These are phyloP conservation scores for Oryzias sinensis DNA, from an alignment of 2,797 vertebrate species.

Conservation along the genomic window DNA sequence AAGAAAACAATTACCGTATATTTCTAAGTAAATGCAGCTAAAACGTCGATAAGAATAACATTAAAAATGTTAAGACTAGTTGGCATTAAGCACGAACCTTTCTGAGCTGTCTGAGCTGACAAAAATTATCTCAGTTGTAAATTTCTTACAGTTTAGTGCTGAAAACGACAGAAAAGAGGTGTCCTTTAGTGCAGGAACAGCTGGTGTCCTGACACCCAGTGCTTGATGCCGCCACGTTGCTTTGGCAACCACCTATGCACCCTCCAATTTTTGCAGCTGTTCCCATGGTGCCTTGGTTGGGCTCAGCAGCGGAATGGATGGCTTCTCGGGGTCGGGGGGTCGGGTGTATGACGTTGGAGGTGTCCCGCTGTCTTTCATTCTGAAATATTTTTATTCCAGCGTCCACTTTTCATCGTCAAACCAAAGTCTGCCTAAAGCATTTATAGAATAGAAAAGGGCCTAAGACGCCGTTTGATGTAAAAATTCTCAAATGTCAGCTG, in stretches of 20 bases:
- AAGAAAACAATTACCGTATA: too few relatives aligned
- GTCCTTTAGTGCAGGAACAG: conserved; percentile 52
- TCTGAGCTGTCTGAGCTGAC: not conserved
- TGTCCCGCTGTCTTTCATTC: conserved; percentile 48
- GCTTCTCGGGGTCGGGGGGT: conserved; percentile 45
- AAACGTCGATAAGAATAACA: too few relatives aligned
- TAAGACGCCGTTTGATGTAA: not conserved
- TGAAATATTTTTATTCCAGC: conserved; percentile 7
- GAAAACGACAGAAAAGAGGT: conserved; percentile 26
- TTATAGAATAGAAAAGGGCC: not conserved
- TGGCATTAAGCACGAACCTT: not conserved
- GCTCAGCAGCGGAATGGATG: conserved; percentile 51
- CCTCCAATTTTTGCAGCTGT: conserved; percentile 72
- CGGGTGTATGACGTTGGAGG: conserved; percentile 35
- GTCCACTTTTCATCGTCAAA: conserved; percentile 15
- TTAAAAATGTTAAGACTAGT: too few relatives aligned
- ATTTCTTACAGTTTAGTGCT: not conserved
- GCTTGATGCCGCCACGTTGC: conserved; percentile 62
- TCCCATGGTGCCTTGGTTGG: conserved; percentile 64
- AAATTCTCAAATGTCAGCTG: too few relatives aligned
- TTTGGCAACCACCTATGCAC: conserved; percentile 62
- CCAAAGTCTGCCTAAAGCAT: conserved; percentile 1
- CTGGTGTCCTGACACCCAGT: conserved; percentile 59
- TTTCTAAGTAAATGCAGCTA: too few relatives aligned
- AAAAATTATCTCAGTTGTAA: too few relatives aligned